Conservation (phyloP, 2,888 invertebrate species). For the Coronaproctus castanopsis region DNA sequence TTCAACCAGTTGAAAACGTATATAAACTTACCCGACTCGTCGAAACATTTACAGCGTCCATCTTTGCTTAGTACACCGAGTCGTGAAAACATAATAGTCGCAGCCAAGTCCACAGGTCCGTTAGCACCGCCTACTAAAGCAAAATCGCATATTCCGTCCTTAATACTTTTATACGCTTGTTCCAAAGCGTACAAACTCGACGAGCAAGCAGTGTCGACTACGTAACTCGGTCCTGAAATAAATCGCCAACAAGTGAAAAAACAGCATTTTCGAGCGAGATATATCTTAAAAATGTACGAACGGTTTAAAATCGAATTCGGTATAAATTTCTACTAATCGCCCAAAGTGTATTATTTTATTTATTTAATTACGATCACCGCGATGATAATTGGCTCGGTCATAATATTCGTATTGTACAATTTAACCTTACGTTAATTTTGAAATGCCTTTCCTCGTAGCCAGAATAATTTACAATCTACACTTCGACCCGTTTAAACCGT, state of each 20-base stretch:
- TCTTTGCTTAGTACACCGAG: constrained; percentile 55
- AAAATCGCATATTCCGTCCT: constrained; percentile 61
- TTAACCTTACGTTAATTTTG: too few relatives aligned
- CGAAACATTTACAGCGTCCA: constrained; percentile 78
- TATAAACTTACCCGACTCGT: constrained; percentile 52
- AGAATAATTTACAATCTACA: too few relatives aligned
- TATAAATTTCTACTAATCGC: too few relatives aligned
- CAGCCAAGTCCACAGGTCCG: constrained; percentile 69
- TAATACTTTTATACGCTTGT: constrained; percentile 52
- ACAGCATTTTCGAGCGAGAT: too few relatives aligned
- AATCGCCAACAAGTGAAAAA: too few relatives aligned
- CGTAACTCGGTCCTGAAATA: constrained; percentile 52
- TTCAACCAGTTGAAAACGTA: too few relatives aligned
- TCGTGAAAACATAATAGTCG: constrained; percentile 55
- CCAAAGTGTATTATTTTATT: not conserved
- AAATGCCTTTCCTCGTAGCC: too few relatives aligned
- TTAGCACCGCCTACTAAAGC: constrained; percentile 78
- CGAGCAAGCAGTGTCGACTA: constrained; percentile 85
- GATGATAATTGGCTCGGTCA: too few relatives aligned
- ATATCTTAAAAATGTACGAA: too few relatives aligned
- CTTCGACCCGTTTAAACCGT: too few relatives aligned
- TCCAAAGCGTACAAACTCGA: constrained; percentile 75
- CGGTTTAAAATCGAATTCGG: too few relatives aligned
- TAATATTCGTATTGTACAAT: too few relatives aligned
- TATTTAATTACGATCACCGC: not conserved